phyloP scores from a whole-genome alignment of 2,113 vertebrate species.

The Rafetus swinhoei region DNA sequence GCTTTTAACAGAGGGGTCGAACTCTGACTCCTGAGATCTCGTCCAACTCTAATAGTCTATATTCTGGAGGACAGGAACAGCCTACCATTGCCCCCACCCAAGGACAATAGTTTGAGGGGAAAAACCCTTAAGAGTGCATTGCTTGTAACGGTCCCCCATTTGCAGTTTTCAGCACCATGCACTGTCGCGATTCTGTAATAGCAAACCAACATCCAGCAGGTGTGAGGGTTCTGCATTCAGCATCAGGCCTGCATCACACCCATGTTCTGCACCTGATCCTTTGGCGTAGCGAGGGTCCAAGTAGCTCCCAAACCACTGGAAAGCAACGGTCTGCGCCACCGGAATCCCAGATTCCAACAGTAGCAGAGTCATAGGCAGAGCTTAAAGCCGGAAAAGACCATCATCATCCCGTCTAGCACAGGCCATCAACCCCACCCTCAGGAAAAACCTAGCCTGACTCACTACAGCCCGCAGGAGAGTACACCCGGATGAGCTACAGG shows the following conservation, averaged over 20 bases:
- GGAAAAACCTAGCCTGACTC: neutral
- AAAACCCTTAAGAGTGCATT: neutral
- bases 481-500: neutral
- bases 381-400: neutral
- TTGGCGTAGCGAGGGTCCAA: too few species aligned
- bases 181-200: neutral
- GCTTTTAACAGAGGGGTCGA: too few species aligned
- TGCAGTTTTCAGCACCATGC: neutral
- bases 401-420: neutral
- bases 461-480: neutral
- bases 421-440: neutral
- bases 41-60: too few species aligned
- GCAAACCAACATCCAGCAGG: accelerated
- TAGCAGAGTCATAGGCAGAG: neutral
- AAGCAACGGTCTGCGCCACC: neutral
- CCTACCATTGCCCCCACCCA: neutral
- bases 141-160: neutral
- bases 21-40: too few species aligned
- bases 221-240: accelerated
- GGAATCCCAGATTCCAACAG: neutral
- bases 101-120: neutral
- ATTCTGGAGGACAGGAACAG: neutral
- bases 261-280: too few species aligned
- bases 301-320: accelerated
- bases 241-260: accelerated